Evolutionary conservation across 2,113 vertebrate species (phyloP), one percentile per base, ranked within the genome.

Genomic region (Myotis davidii): DNA sequence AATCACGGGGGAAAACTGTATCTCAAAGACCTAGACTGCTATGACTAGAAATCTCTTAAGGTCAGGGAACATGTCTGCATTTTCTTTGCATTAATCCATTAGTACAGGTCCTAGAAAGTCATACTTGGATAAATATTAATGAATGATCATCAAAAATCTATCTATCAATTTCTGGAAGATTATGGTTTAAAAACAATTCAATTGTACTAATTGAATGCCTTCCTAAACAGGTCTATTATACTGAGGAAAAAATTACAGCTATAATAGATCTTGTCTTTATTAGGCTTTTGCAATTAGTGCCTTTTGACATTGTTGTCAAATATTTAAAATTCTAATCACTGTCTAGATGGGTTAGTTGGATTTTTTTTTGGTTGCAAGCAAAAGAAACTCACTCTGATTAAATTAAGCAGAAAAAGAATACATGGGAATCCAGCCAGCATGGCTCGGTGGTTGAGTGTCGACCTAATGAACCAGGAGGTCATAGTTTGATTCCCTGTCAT

Each of bases 101-200:
- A 93, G 37, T 70, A 86, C 18, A 79, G 74, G 42, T 93, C 67
- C 64, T 76, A 27, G 79, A 79, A 91, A 96, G 81, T 92, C 72
- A 90, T 88, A 93, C 23, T 82, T 91, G 52, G 76, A 64, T 86
- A 91, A 97, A 97, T 95, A 87, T 86, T 96, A 97, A 91, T 96
- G 96, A 95, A 84, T 90, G 56, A 94, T 93, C 79, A 94, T 97
- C 79, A 95, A 93, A 96, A 95, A 86, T 85, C 69, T 92, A 94
- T 96, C 74, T 72, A 96, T 89, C 73, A 89, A 42, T 96, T 96
- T 96, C 86, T 93, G n/a, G 21, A 95, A 95, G 78, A 92, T 88
- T 89, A 70, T 93, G 74, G 74, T 83, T 93, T 86, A 93, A 96
- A 95, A 97, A 97, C 78, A 97, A 95, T 65, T 37, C 76, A 94